Base-by-base conservation (phyloP, 2,888 invertebrate genomes). In the Meliscaeva auricollis region DNA sequence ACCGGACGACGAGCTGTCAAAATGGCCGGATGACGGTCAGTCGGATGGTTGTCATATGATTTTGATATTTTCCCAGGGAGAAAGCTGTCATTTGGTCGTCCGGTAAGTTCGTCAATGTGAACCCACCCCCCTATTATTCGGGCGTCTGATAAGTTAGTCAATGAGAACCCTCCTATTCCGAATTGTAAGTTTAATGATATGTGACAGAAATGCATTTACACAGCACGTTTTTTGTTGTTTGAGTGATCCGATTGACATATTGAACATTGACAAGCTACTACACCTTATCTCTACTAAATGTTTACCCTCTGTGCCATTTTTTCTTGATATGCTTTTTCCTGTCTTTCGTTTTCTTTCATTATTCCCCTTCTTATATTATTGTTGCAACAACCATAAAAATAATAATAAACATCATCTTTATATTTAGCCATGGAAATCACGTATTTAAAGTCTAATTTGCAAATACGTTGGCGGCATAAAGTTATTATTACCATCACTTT, bases 381-480 rank as follows among this genome's bases (percentile, higher is more conserved):
- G 5, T 56, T n/a, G 50, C 46, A 46, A 41, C 46, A 46, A 41
- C n/a, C 44, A 54, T 30, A 38, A 58, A 13, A 35, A 58, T 58
- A 38, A 68, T 81, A 75, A 58, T 77, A 69, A 76, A 46, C 81
- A 81, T 87, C 85, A 87, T 81, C 85, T 69, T 77, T 87, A 87
- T 81, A 87, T 81, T 87, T 87, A 87, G 72, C 72, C 30, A 87
- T 87, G 73, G 46, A 62, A 72, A 87, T 82, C 85, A 81, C 85
- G 85, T 87, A 87, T 87, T 81, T 77, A 56, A 79, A 87, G 80
- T 87, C 77, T 87, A 87, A 81, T 81, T 81, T 87, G 81, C 77
- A 81, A 87, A 87, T 87, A 81, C 85, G 85, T 87, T 87, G 81
- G 81, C 81, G 85, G 85, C 85, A 81, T 81, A 79, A 85, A 77